These are phyloP conservation scores for Nymphalis polychloros DNA, from an alignment of 2,888 invertebrate genomes.

Conservation along the genomic window DNA sequence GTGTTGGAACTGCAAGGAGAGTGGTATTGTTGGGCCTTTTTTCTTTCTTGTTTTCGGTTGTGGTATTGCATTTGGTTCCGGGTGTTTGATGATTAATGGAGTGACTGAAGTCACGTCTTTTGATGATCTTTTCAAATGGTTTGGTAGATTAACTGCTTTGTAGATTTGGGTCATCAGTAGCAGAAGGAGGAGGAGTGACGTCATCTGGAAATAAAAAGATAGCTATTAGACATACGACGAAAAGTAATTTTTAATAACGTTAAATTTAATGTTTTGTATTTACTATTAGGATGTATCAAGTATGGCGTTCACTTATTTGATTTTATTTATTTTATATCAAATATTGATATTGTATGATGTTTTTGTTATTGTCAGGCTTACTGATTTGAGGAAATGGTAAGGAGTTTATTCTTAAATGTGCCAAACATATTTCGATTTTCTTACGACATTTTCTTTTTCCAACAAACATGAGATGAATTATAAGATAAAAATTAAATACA, in stretches of 20 bases:
- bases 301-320: no score
- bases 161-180: conserved; percentile 47
- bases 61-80: conserved; percentile 31
- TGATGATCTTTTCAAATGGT: conserved; percentile 37
- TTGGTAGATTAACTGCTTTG: conserved; percentile 45
- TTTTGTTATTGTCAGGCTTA: no score
- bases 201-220: conserved; percentile 52
- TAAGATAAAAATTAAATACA: no score
- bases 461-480: no score
- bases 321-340: no score
- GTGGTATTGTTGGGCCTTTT: conserved; percentile 51
- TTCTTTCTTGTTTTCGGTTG: conserved; percentile 44
- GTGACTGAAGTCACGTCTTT: conserved; percentile 34
- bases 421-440: no score
- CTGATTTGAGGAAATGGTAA: no score
- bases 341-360: no score
- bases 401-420: no score
- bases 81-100: conserved; percentile 36
- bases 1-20: conserved; percentile 52
- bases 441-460: no score
- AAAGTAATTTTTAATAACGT: no score
- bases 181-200: conserved; percentile 44
- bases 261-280: background rate
- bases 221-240: background rate
- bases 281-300: background rate